Base-by-base conservation (phyloP, 2,113 vertebrate genomes). In the Nicator chloris region DNA sequence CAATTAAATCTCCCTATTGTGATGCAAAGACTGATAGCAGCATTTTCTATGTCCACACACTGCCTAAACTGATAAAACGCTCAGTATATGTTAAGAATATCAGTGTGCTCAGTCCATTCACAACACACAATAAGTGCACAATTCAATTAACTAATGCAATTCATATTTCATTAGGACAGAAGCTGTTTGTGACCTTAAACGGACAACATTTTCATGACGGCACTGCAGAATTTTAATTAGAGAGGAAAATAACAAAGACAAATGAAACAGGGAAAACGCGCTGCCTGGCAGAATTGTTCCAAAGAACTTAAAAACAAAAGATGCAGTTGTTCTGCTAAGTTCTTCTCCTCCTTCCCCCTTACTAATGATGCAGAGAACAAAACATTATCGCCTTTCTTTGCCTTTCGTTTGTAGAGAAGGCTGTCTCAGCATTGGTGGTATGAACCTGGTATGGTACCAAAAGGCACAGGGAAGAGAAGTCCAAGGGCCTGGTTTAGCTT, bases 91-190 rank as follows among this genome's bases (percentile, higher is more conserved):
- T 82, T 76, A 65, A 35, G 57, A 91, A 90, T 86, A 35, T 78
- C 84, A 95, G 80, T 39, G 71, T 8, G 49, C 75, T 96, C 81
- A 94, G 93, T 88, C 56, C 95, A 88, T 93, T 94, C 79, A 94
- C 76, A 86, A 84, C 56, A 65, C 51, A 82, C 66, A 95, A 49
- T 93, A 83, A 95, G 50, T 53, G 88, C 65, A 82, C 81, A 87
- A 95, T 95, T 95, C 95, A 97, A 95, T 97, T 95, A 97, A 97
- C 81, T 90, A 97, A 96, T 93, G 93, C 82, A 84, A 96, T 96
- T 97, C 93, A 91, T 95, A 95, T 97, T 97, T 97, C 96, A 95
- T 94, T 92, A 95, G 92, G 84, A 97, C 95, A 97, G 96, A 97
- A 95, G 94, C 96, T 92, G 92, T 84, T 97, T 97, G 95, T 96